Conservation (phyloP, 2,113 vertebrate species). For the Dicaeum eximium region DNA sequence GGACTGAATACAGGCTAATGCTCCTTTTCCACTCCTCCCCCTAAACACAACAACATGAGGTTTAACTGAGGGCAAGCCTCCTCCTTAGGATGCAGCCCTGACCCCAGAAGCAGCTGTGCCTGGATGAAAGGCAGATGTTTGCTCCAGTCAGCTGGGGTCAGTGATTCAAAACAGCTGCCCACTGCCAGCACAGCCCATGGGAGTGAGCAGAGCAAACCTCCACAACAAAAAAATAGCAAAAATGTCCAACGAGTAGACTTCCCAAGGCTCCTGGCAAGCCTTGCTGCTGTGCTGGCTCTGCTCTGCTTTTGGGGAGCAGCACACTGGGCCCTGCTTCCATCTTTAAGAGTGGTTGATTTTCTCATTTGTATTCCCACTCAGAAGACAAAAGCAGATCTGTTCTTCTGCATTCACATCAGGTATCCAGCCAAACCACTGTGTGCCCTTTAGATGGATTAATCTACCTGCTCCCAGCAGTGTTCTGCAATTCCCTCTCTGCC, state of each 20-base stretch:
- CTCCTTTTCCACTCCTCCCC: background rate
- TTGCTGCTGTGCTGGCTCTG: background rate
- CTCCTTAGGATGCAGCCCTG: background rate
- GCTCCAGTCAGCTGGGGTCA: background rate
- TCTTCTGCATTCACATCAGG: background rate
- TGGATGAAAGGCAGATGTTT: background rate
- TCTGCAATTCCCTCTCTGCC: background rate
- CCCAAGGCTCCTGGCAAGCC: background rate
- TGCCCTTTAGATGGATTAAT: slow-evolving; percentile 11
- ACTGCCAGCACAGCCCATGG: background rate
- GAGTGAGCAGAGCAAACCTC: background rate
- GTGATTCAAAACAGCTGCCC: background rate
- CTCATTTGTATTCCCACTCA: background rate
- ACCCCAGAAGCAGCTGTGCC: background rate
- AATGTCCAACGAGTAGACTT: background rate
- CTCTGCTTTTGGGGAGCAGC: background rate
- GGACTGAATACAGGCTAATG: background rate
- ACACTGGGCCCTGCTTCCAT: background rate
- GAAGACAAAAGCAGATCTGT: background rate
- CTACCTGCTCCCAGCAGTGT: background rate
- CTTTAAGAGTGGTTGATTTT: background rate
- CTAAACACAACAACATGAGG: background rate
- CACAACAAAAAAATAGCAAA: background rate
- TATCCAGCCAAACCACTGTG: background rate
- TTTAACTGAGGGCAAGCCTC: background rate